phyloP scores from a whole-genome alignment of 2,797 vertebrate species.

The Apodemus agrarius region DNA sequence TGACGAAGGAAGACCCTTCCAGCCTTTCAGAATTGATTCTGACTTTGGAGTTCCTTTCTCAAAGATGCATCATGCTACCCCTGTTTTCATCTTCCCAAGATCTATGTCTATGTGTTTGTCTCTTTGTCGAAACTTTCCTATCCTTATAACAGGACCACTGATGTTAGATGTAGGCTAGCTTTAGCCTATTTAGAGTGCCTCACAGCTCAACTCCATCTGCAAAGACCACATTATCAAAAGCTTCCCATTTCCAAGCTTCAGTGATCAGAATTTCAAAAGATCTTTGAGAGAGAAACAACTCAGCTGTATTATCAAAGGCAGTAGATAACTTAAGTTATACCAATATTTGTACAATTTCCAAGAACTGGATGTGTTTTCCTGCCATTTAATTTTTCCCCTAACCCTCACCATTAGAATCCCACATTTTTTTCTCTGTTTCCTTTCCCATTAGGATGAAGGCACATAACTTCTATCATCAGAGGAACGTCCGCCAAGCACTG shows the following conservation, averaged over 20 bases:
- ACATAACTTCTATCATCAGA: background rate
- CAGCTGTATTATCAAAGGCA: background rate
- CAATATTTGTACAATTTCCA: background rate
- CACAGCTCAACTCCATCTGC: background rate
- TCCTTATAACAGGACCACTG: background rate
- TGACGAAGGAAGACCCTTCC: background rate
- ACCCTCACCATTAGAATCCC: background rate
- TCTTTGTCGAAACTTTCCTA: background rate
- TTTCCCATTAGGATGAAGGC: background rate
- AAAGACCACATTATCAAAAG: background rate
- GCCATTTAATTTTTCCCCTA: background rate
- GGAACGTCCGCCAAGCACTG: background rate
- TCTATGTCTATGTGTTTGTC: background rate
- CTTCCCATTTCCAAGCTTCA: background rate
- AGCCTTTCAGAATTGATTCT: background rate
- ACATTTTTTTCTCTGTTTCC: background rate
- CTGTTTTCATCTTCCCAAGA: background rate
- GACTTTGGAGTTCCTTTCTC: background rate
- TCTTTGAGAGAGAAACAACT: background rate
- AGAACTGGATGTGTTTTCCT: background rate
- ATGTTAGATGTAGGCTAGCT: background rate
- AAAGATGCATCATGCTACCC: background rate
- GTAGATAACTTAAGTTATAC: background rate
- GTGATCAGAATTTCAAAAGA: background rate
- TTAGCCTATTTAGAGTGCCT: background rate